Percentiles rank a stretch among this genome's conserved stretches.
phyloP scores from a whole-genome alignment of 2,888 invertebrate species.

The Stegana nigrithorax region DNA sequence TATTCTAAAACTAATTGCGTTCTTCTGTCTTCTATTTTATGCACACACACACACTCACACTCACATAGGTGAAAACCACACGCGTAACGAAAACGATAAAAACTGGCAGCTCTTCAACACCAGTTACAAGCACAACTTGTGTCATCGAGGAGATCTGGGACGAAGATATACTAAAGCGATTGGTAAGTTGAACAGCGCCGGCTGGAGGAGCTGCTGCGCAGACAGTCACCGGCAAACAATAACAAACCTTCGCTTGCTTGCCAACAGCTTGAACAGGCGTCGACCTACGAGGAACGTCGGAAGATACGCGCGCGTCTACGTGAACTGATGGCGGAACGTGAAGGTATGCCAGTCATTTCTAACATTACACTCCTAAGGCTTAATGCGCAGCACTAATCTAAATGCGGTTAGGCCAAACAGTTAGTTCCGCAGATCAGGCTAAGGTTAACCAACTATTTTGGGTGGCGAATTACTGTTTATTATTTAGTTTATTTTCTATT shows the following conservation, averaged over 20 bases:
- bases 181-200: constrained; percentile 74
- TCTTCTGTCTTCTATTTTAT: too few species aligned
- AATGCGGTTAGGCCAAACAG: too few species aligned
- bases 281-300: constrained; percentile 88
- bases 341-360: too few species aligned
- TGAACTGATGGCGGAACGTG: constrained; percentile 86
- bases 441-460: too few species aligned
- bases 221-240: neutral
- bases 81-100: constrained; percentile 68
- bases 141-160: constrained; percentile 83
- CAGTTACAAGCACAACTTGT: constrained; percentile 71
- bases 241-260: neutral
- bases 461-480: too few species aligned
- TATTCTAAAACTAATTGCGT: too few species aligned
- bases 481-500: too few species aligned
- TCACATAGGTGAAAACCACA: constrained; percentile 70
- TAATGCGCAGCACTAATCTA: too few species aligned
- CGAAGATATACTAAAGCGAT: constrained; percentile 77
- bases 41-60: neutral
- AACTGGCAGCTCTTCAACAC: constrained; percentile 67
- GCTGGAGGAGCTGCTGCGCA: too few species aligned
- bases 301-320: constrained; percentile 83
- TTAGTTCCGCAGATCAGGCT: too few species aligned
- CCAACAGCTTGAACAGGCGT: constrained; percentile 82
- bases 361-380: too few species aligned